phyloP scores from a whole-genome alignment of 2,113 vertebrate species.

The Lichenostomus cassidix region DNA sequence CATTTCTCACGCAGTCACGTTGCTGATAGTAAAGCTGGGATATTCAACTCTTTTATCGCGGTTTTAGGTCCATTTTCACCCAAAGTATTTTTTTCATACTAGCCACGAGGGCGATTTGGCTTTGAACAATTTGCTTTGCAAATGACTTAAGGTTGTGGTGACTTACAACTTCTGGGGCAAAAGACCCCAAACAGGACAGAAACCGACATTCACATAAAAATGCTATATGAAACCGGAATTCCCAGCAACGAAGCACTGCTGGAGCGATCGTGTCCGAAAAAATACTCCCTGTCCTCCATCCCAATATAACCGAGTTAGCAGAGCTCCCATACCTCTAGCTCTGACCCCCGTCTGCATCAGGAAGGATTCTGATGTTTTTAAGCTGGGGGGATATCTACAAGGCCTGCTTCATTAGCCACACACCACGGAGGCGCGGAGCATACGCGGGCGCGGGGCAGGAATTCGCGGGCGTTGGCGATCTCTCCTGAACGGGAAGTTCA shows the following conservation, averaged over 20 bases:
- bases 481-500: constrained; percentile 47
- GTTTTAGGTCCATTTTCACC: not conserved
- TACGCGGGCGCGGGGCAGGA: not conserved
- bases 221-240: not conserved
- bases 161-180: not conserved
- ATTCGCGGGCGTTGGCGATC: not conserved
- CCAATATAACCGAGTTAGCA: not conserved
- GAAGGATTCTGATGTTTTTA: not conserved
- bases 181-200: not conserved
- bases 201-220: not conserved
- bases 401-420: not conserved
- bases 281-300: not conserved
- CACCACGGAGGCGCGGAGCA: not conserved
- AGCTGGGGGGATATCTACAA: not conserved
- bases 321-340: not conserved
- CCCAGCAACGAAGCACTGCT: not conserved
- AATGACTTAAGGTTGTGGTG: not conserved
- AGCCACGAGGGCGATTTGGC: not conserved
- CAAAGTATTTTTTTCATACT: not conserved
- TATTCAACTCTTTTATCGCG: not conserved
- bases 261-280: not conserved
- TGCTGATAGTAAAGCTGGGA: not conserved
- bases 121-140: not conserved
- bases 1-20: not conserved
- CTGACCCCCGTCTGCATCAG: not conserved